phyloP scores from a whole-genome alignment of 1,140 invertebrate genomes.

The Sycophila sp. region DNA sequence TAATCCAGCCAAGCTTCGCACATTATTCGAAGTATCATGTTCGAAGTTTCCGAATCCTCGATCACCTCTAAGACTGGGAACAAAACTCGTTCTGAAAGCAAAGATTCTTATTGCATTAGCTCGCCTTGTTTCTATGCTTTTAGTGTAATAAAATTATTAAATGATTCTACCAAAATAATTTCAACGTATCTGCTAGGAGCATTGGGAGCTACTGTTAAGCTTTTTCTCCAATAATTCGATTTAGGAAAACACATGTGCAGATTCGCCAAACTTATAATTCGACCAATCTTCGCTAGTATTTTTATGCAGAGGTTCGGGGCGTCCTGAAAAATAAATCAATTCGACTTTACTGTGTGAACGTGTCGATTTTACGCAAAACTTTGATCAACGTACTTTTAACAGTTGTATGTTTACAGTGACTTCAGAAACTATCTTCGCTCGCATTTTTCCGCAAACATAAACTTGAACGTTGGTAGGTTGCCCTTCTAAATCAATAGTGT shows the following conservation, averaged over 20 bases:
- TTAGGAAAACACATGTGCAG: slow-evolving; percentile 80
- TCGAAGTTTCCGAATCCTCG: slow-evolving; percentile 75
- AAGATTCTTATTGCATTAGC: neutral
- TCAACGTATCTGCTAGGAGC: slow-evolving; percentile 69
- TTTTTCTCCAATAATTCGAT: slow-evolving; percentile 72
- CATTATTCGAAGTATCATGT: slow-evolving; percentile 81
- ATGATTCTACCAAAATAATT: slow-evolving; percentile 75
- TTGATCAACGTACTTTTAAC: slow-evolving; percentile 72
- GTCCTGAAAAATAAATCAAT: slow-evolving; percentile 63
- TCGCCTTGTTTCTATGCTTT: neutral
- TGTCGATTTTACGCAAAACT: too few species aligned
- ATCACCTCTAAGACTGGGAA: slow-evolving; percentile 78
- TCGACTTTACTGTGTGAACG: neutral
- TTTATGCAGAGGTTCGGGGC: slow-evolving; percentile 75
- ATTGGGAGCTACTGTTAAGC: slow-evolving; percentile 54
- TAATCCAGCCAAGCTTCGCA: slow-evolving; percentile 87
- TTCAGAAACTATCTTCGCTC: slow-evolving; percentile 80
- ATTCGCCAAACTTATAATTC: slow-evolving; percentile 77
- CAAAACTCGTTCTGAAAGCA: slow-evolving; percentile 75
- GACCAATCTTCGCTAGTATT: slow-evolving; percentile 76
- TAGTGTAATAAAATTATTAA: neutral
- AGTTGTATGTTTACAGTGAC: slow-evolving; percentile 77
- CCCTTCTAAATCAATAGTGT: slow-evolving; percentile 65
- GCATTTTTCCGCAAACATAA: slow-evolving; percentile 78
- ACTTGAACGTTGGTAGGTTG: slow-evolving; percentile 67